Base-by-base conservation (phyloP, 2,797 vertebrate species). In the Zenarchopterus dispar region DNA sequence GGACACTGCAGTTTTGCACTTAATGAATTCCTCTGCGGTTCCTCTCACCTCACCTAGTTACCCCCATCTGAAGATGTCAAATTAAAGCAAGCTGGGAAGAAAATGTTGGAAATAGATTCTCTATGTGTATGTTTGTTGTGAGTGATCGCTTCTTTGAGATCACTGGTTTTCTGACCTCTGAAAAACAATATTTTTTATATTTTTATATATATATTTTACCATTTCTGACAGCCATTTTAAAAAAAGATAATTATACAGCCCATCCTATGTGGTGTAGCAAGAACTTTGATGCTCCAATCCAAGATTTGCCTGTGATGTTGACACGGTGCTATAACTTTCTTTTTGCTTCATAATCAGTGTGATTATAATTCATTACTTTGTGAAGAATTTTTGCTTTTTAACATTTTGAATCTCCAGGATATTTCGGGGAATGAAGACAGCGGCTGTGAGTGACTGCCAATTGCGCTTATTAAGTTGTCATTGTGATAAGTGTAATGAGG, bases 1-100 rank as follows among this genome's bases (percentile, higher is more conserved):
- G 88, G 93, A 94, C 93, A 94, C 94, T 93, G 94, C 94, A 93
- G 94, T 93, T 92, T 92, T 86, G 92, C 89, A 89, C 93, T 93
- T 97, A 96, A 97, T 97, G 95, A 97, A 96, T 96, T 97, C 96
- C 96, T 83, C 94, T 92, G 95, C 93, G 95, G 92, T 93, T 94
- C 82, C 89, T 86, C 89, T 54, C 91, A 91, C 88, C 88, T 85
- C 91, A 89, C 90, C 92, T 93, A 92, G 89, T 93, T 94, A 93
- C 90, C 90, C 90, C 84, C n/a, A 88, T 88, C 92, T 91, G 91
- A 88, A 92, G 90, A 91, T 93, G 93, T 94, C 92, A 93, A 91
- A 93, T 92, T 92, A 92, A 93, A 92, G 88, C 80, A 74, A 86
- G 81, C 86, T 60, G 85, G 71, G 85, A 88, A 86, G 82, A 81